These are phyloP conservation scores for Thunnus albacares DNA, from an alignment of 2,797 vertebrate genomes.

Conservation along the genomic window DNA sequence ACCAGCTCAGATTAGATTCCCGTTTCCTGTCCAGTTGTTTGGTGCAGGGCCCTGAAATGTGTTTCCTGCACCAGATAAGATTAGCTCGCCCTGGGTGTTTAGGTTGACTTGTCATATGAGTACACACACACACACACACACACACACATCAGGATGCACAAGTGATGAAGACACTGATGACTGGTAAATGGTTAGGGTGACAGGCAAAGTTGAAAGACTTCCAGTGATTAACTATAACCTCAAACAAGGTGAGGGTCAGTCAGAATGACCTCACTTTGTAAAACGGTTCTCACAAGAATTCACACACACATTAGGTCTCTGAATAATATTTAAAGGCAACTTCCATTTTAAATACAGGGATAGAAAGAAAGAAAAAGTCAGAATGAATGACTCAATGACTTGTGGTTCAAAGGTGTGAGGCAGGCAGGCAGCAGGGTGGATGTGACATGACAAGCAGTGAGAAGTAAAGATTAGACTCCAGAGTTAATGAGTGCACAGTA, in stretches of 20 bases:
- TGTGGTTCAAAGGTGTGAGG: conserved; percentile 1
- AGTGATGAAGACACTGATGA: conserved; percentile 3
- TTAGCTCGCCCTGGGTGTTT: conserved; percentile 48
- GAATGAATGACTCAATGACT: not conserved
- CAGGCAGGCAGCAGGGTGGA: not conserved
- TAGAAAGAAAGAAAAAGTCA: not conserved
- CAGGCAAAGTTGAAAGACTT: conserved; percentile 20
- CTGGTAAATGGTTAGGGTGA: not conserved
- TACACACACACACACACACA: conserved; percentile 11
- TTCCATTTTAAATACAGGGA: conserved; percentile 26
- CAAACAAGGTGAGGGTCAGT: conserved; percentile 1
- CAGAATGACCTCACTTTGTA: conserved; percentile 14
- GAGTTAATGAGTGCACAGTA: conserved; percentile 5
- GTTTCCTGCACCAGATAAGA: conserved; percentile 80
- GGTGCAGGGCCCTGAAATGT: conserved; percentile 73
- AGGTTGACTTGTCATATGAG: conserved; percentile 39
- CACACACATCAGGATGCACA: conserved; percentile 8
- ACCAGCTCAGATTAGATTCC: conserved; percentile 53
- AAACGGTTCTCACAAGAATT: not conserved
- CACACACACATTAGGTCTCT: not conserved
- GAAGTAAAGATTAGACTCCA: not conserved
- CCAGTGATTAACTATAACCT: not conserved
- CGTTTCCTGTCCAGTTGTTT: conserved; percentile 69
- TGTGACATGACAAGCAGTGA: not conserved
- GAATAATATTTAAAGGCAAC: not conserved